These are phyloP conservation scores for Acromyrmex heyeri DNA, from an alignment of 1,140 invertebrate species.

Conservation along the genomic window DNA sequence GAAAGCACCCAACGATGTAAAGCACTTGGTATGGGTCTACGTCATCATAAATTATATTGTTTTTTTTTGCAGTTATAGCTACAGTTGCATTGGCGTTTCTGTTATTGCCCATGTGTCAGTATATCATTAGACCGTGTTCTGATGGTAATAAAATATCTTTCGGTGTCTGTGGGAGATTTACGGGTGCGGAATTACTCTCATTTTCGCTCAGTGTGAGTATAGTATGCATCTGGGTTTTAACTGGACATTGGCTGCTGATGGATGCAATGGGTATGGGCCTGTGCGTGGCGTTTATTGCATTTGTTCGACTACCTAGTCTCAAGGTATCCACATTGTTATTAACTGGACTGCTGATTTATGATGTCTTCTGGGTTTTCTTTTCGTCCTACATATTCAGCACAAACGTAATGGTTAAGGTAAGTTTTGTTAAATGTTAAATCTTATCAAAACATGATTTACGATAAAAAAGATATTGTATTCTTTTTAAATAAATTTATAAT, in stretches of 20 bases:
- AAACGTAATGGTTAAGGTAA: conserved; percentile 99
- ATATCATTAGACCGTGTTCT: conserved; percentile 95
- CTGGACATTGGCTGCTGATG: conserved; percentile 99
- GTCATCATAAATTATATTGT: conserved; percentile 7
- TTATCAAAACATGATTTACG: background rate
- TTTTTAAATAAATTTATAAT: conserved; percentile 3
- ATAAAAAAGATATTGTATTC: background rate
- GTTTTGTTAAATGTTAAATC: conserved; percentile 15
- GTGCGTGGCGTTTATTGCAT: conserved; percentile 98
- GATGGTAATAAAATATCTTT: conserved; percentile 96
- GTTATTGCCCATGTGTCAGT: conserved; percentile 98
- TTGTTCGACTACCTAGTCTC: conserved; percentile 97
- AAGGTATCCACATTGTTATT: conserved; percentile 98
- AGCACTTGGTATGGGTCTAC: background rate
- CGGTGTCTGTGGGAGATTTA: conserved; percentile 95
- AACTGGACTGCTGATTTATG: conserved; percentile 97
- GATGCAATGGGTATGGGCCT: conserved; percentile 99
- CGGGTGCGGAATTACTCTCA: conserved; percentile 96
- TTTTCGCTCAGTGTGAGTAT: conserved; percentile 97
- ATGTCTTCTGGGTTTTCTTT: conserved; percentile 99
- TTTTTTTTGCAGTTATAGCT: conserved; percentile 93
- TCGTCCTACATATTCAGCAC: conserved; percentile 99
- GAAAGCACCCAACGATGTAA: background rate
- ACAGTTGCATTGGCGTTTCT: conserved; percentile 98
- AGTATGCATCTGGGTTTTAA: conserved; percentile 98